Evolutionary conservation across 2,113 vertebrate species (phyloP), one percentile per base, ranked within the genome.

Genomic region (Hemiprocne comata): DNA sequence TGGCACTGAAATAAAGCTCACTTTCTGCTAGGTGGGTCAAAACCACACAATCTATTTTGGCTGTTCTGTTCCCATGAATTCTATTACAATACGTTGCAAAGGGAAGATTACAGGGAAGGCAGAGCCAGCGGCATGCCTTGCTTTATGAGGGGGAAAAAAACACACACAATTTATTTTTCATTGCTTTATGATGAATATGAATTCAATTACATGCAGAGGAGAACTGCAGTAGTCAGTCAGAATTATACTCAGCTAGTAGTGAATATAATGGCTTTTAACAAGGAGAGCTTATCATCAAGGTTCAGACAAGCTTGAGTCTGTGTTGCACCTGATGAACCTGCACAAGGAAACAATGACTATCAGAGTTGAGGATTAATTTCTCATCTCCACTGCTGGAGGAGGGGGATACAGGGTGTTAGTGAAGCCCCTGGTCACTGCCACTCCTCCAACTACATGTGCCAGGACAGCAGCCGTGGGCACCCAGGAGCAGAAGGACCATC

Each of bases 281-380:
- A 97, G 96, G 78, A 97, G 95, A 95, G 90, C 97, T 97, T 97
- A 97, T 98, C 98, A 97, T 90, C 95, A 61, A 90, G 93, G 83
- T 84, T 97, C 97, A 98, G 97, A 97, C 94, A 80, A 95, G 96
- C 94, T 33, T n/a, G 89, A 70, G 75, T 90, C 88, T 1, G 1
- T 73, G 86, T 55, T 82, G 86, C 91, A 96, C 90, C 95, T 81
- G 92, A 93, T 74, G 96, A 95, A 96, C 89, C 94, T 85, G 88
- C 93, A 91, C 26, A 12, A 80, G 79, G 58, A 92, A 23, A 83
- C 60, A 69, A 71, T 66, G 90, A 34, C 87, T 81, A 24, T 71
- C 90, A 55, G 74, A 51, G 87, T 44, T 81, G 60, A 61, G 80
- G 31, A 93, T 74, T 94, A 50, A 90, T 93, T 36, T 95, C 81